Conservation (phyloP, 2,113 vertebrate species). For the Lepus europaeus region DNA sequence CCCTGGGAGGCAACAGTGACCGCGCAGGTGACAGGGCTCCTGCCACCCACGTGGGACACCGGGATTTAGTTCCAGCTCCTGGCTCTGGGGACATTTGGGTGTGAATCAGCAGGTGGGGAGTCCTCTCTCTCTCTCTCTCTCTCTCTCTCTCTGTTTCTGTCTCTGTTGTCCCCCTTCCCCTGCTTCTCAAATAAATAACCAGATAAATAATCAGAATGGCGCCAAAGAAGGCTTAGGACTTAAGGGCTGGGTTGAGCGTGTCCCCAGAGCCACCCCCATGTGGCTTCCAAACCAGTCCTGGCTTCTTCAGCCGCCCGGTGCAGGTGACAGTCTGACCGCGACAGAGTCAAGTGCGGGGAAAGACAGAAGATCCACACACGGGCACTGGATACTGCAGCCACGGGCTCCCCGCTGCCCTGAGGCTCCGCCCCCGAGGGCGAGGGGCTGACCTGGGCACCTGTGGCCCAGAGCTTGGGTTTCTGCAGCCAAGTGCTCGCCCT, state of each 20-base stretch:
- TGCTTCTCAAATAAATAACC: too few species aligned
- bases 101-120: too few species aligned
- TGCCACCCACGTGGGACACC: too few species aligned
- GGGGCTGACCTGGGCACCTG: rapidly evolving
- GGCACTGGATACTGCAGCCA: rapidly evolving
- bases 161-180: too few species aligned
- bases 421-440: too few species aligned
- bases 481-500: neutral
- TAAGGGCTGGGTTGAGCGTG: neutral
- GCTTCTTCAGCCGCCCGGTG: neutral
- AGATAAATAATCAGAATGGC: neutral
- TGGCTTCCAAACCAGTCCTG: neutral
- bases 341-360: rapidly evolving
- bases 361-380: rapidly evolving
- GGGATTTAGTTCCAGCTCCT: too few species aligned
- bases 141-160: too few species aligned
- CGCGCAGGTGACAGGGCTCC: too few species aligned
- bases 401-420: rapidly evolving
- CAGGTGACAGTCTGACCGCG: neutral
- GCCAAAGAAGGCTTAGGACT: neutral
- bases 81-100: too few species aligned
- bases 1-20: too few species aligned
- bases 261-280: neutral
- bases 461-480: neutral
- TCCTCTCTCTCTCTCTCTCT: too few species aligned